These are phyloP conservation scores for Erannis defoliaria DNA, from an alignment of 2,888 invertebrate genomes.

Conservation along the genomic window DNA sequence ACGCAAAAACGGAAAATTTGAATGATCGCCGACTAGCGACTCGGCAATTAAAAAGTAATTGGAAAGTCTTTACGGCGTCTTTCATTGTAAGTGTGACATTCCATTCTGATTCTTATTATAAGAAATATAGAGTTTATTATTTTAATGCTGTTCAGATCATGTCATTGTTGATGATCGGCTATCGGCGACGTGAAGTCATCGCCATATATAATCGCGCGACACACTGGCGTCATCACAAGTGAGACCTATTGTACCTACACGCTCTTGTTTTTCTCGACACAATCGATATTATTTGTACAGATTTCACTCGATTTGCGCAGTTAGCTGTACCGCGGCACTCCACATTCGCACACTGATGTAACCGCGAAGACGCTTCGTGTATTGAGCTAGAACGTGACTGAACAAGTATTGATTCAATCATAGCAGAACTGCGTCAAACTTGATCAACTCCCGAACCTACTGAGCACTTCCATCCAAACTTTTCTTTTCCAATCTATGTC, in stretches of 20 bases:
- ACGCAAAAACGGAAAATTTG: conserved; percentile 28
- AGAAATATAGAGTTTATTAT: conserved; percentile 23
- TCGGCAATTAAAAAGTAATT: conserved; percentile 40
- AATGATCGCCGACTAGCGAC: conserved; percentile 33
- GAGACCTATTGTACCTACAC: conserved; percentile 65
- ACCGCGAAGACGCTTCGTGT: conserved; percentile 48
- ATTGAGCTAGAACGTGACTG: conserved; percentile 33
- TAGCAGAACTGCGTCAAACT: conserved; percentile 5
- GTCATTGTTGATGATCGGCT: conserved; percentile 68
- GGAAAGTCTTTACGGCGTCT: conserved; percentile 28
- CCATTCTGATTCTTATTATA: conserved; percentile 26
- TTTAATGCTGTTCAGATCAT: conserved; percentile 56
- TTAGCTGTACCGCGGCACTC: conserved; percentile 49
- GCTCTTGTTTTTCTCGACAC: conserved; percentile 68
- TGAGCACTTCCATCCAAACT: background rate
- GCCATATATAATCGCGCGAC: conserved; percentile 60
- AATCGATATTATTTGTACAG: conserved; percentile 79
- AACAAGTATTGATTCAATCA: conserved; percentile 15
- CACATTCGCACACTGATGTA: conserved; percentile 67
- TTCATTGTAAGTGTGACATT: conserved; percentile 25
- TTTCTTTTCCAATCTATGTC: conserved; percentile 10
- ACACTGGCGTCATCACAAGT: conserved; percentile 63
- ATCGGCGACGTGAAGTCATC: conserved; percentile 71
- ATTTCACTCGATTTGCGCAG: conserved; percentile 78
- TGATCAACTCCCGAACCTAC: conserved; percentile 6